Evolutionary conservation across 2,888 invertebrate genomes (phyloP), one percentile per base, ranked within the genome.

Genomic region (Ophion obscuratus): DNA sequence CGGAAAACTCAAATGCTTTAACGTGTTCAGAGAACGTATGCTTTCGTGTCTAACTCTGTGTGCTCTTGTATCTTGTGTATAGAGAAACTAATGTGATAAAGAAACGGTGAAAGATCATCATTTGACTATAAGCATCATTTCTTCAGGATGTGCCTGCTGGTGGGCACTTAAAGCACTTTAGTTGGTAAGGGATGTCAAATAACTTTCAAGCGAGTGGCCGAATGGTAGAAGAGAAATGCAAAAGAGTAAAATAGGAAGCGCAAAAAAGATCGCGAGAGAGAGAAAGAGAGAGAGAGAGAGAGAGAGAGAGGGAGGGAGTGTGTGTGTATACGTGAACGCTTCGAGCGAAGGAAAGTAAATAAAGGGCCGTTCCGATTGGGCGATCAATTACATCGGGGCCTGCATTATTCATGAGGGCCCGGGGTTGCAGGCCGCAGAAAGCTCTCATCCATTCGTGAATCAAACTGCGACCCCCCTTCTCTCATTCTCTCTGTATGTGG

Each of bases 301-400:
- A 57, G 74, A 44, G 44, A 47, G 27, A 75, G 88, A 90, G 89
- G 86, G 87, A 83, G 62, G n/a, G 40, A 76, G 44, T 76, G 40
- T 71, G 76, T 61, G 89, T 89, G 91, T 89, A 91, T 91, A 90
- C 90, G 91, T 89, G 91, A 89, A 89, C 91, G 89, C 89, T 88
- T 90, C 88, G 89, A 93, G 91, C 89, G 92, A 91, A 92, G 92
- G 91, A 93, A 93, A 93, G 93, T 93, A 93, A 93, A 93, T 93
- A 93, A 93, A 93, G 93, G 93, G 93, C 93, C 92, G 93, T 93
- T 93, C 93, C 93, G 92, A 93, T 93, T 93, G 93, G 93, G 91
- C 92, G 93, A 93, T 93, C 93, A 93, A 93, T 93, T 93, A 93
- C 93, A 93, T 93, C 90, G 90, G 90, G 67, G 92, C 89, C 90